These are phyloP conservation scores for Chaenogobius annularis DNA, from an alignment of 2,113 vertebrate genomes.

Conservation along the genomic window DNA sequence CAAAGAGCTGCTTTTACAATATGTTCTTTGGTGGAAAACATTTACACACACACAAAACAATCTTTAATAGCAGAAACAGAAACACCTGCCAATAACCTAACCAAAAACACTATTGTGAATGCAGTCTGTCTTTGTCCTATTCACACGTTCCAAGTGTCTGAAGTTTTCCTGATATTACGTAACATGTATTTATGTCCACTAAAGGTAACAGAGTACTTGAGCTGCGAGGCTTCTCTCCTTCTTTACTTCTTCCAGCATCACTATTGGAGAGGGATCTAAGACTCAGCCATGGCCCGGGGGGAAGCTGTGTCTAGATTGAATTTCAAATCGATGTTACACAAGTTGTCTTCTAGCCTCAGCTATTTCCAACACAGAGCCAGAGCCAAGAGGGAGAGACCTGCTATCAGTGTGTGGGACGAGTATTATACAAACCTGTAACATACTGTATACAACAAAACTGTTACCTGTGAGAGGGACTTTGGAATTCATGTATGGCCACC, in stretches of 20 bases:
- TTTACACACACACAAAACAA: too few relatives aligned
- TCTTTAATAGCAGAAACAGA: too few relatives aligned
- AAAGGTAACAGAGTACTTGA: constrained; percentile 21
- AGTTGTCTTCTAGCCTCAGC: constrained; percentile 55
- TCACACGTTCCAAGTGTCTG: background rate
- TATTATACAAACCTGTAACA: constrained; percentile 36
- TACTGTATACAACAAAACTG: background rate
- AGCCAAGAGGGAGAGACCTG: constrained; percentile 45
- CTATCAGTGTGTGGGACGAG: constrained; percentile 61
- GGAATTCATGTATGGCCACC: constrained; percentile 6
- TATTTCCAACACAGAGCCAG: constrained; percentile 57
- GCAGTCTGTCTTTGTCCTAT: background rate
- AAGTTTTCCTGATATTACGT: background rate
- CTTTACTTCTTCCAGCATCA: constrained; percentile 11
- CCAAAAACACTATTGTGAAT: background rate
- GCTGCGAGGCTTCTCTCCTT: background rate
- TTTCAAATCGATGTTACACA: constrained; percentile 70
- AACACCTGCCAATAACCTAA: too few relatives aligned
- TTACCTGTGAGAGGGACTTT: constrained; percentile 15
- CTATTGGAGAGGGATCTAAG: constrained; percentile 41
- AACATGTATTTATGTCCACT: constrained; percentile 19
- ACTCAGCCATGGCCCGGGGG: constrained; percentile 31
- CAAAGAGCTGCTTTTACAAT: too few relatives aligned
- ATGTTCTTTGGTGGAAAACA: too few relatives aligned
- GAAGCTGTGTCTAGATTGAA: constrained; percentile 61